Evolutionary conservation across 2,888 invertebrate genomes (phyloP), one percentile per base, ranked within the genome.

Genomic region (Digitonthophagus gazella): DNA sequence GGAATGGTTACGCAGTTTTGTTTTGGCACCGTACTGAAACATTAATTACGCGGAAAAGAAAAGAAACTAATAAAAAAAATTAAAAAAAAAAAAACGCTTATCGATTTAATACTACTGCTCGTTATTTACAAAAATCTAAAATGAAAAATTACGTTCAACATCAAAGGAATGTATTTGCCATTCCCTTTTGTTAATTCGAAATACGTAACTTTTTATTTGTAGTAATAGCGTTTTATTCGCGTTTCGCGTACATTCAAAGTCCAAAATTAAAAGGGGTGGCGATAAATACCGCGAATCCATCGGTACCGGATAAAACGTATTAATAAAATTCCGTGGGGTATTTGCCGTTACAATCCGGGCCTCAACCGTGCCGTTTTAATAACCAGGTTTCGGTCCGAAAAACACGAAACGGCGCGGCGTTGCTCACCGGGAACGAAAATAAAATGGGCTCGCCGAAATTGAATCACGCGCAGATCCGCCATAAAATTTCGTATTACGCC

Each of bases 331-430:
- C 15, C 15, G 2, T 15, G 8, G 58, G 58, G 8, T 18, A 58
- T 18, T 16, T 58, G 15, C 58, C 58, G 18, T 15, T 18, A 18
- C 16, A 58, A 15, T 8, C 15, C 15, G 15, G 16, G 15, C 18
- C 58, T 15, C 58, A 11, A 58, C 15, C 15, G 18, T 58, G 58
- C 16, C 58, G 58, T 58, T 58, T 58, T 58, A 58, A 58, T 58
- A 58, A 58, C 15, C 15, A 8, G 58, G 18, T 58, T 16, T 15
- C 15, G 18, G 58, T 54, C 15, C 11, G 18, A 58, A 16, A 58
- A 58, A 58, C 15, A 58, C 15, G 58, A 15, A 58, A 8, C 15
- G 58, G 14, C 58, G 58, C 4, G 14, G 15, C 58, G 58, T 44
- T 44, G 8, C 54, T 44, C 58, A 18, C 18, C 58, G 58, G 58